These are phyloP conservation scores for Chamaea fasciata DNA, from an alignment of 2,113 vertebrate species.

Conservation along the genomic window DNA sequence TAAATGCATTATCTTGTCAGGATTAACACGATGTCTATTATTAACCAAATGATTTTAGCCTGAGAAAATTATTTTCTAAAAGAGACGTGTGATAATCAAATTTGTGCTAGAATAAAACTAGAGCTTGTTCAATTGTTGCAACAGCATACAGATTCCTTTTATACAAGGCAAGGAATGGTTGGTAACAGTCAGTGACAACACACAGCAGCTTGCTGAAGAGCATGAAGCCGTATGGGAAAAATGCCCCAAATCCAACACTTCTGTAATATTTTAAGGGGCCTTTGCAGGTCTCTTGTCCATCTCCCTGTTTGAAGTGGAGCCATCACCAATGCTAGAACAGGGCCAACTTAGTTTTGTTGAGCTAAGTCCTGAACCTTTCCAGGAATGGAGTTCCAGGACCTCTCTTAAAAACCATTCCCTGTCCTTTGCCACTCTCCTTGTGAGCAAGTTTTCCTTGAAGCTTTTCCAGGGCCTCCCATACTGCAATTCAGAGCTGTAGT, in stretches of 20 bases:
- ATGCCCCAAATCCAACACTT: background rate
- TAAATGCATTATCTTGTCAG: background rate
- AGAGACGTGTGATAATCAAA: background rate
- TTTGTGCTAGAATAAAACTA: background rate
- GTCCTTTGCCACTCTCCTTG: background rate
- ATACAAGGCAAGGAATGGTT: background rate
- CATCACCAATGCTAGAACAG: background rate
- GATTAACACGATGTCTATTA: background rate
- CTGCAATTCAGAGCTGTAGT: background rate
- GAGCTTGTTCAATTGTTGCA: background rate
- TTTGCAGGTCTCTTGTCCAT: background rate
- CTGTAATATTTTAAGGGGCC: background rate
- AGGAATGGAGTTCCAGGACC: background rate
- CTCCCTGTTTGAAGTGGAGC: background rate
- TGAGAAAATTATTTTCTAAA: background rate
- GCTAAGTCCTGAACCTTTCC: background rate
- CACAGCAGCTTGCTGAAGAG: background rate
- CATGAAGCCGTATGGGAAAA: background rate
- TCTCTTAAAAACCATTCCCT: background rate
- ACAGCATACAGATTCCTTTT: background rate
- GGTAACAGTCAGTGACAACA: background rate
- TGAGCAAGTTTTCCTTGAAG: background rate
- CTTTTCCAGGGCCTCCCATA: background rate
- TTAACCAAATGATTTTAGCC: background rate
- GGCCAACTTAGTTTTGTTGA: background rate